Conservation (phyloP, 2,113 vertebrate species). For the Embiotoca jacksoni region DNA sequence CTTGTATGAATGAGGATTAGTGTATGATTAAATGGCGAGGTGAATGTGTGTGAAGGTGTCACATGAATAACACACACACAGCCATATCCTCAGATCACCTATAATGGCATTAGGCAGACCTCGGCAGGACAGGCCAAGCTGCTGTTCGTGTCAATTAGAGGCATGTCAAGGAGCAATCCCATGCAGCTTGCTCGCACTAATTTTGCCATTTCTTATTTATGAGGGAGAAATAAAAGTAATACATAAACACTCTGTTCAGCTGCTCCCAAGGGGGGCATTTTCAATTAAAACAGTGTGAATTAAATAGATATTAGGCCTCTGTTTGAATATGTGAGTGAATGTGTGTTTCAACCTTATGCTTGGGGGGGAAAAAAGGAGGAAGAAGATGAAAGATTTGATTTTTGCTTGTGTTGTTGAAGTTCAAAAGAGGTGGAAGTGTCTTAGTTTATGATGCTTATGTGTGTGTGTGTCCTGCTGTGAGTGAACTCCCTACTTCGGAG, state of each 20-base stretch:
- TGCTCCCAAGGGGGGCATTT: neutral
- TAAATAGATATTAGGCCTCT: neutral
- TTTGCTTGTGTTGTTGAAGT: constrained; percentile 1
- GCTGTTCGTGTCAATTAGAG: constrained; percentile 73
- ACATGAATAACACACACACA: constrained; percentile 20
- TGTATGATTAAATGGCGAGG: constrained; percentile 48
- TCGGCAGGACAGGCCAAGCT: constrained; percentile 40
- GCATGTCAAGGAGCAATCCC: constrained; percentile 43
- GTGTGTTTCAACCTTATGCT: neutral
- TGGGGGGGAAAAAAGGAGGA: neutral
- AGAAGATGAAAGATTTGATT: neutral
- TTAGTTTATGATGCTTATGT: constrained; percentile 16
- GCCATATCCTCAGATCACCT: constrained; percentile 47
- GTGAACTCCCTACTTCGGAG: neutral
- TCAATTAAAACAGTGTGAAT: neutral
- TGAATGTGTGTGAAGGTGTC: constrained; percentile 37
- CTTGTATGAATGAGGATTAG: constrained; percentile 46
- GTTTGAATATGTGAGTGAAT: neutral
- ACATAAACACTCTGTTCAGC: constrained; percentile 23
- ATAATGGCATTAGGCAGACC: constrained; percentile 60
- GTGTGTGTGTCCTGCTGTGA: constrained; percentile 30
- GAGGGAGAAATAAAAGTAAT: constrained; percentile 29
- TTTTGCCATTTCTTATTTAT: constrained; percentile 69
- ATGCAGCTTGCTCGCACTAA: constrained; percentile 7
- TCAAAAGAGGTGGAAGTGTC: neutral